Base-by-base conservation (phyloP, 2,888 invertebrate genomes). In the Drosophila planitibia region DNA sequence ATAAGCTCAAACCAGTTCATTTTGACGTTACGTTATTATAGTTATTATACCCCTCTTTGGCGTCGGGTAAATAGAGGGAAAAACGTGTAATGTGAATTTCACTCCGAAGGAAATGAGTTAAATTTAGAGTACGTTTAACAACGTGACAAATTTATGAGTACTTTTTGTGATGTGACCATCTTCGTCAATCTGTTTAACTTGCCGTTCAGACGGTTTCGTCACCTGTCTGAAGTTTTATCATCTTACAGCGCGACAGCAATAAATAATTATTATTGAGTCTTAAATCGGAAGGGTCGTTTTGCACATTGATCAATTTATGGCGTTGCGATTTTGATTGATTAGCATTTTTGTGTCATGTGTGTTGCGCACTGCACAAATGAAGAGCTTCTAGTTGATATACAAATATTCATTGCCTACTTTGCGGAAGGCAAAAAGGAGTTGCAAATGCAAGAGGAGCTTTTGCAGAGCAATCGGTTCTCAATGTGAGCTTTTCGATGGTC, bases 321-420 rank as follows among this genome's bases (percentile, higher is more conserved):
- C 32, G 19, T 58, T 81, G 79, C 66, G 76, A 44, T 14, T 58
- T 74, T 83, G 90, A 85, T 88, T 82, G 78, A 82, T 82, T 60
- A 25, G 65, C 44, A 61, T 74, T 72, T 76, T 75, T 73, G n/a
- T 79, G 79, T 69, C 79, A 73, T 51, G 19, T 64, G 25, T 25
- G 52, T 81, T 81, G 81, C 77, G 30, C 78, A 81, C 78, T 55
- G 71, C 81, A 53, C 81, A 16, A 41, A 44, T 16, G n/a, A 12
- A 12, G 12, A 6, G 12, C 44, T 22, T 49, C 3, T 14, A 22
- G 33, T 44, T n/a, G 16, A 3, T 22, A 16, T 5, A 28, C 12
- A 39, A 32, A 47, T 68, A 70, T 57, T 9, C 25, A 19, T 83
- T 65, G 83, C 81, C 70, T 82, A 82, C 84, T 80, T 82, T 63